These are phyloP conservation scores for Zoanthus gigantus DNA, from an alignment of 92 coral and sea anemone genomes.

Conservation along the genomic window DNA sequence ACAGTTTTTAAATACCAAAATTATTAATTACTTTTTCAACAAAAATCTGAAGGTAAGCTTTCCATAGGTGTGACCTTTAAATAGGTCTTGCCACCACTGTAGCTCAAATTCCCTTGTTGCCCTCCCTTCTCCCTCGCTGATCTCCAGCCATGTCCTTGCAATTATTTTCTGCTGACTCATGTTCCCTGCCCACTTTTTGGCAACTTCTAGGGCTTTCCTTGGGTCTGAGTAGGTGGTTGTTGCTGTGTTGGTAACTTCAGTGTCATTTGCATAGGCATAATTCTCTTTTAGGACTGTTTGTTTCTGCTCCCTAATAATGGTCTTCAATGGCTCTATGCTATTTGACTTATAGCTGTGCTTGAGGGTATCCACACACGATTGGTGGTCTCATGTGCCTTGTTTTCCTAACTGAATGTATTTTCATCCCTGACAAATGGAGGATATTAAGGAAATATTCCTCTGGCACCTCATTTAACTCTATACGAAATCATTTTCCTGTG, in stretches of 20 bases:
- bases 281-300: background rate
- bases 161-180: background rate
- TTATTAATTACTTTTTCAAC: too few species aligned
- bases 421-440: background rate
- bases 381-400: background rate
- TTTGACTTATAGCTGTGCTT: background rate
- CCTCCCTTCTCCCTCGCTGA: slow-evolving; percentile 12
- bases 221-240: background rate
- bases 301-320: background rate
- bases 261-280: background rate
- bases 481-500: background rate
- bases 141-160: background rate
- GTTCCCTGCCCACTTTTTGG: background rate
- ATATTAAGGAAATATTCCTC: slow-evolving; percentile 21
- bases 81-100: slow-evolving; percentile 3
- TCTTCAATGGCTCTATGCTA: background rate
- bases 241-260: background rate
- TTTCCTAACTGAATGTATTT: background rate
- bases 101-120: background rate
- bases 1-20: too few species aligned
- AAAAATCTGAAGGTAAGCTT: too few species aligned
- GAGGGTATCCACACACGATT: background rate
- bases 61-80: background rate
- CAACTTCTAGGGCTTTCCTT: slow-evolving; percentile 3
- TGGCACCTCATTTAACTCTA: slow-evolving; percentile 8